phyloP scores from a whole-genome alignment of 2,113 vertebrate species.

The Zeus faber region DNA sequence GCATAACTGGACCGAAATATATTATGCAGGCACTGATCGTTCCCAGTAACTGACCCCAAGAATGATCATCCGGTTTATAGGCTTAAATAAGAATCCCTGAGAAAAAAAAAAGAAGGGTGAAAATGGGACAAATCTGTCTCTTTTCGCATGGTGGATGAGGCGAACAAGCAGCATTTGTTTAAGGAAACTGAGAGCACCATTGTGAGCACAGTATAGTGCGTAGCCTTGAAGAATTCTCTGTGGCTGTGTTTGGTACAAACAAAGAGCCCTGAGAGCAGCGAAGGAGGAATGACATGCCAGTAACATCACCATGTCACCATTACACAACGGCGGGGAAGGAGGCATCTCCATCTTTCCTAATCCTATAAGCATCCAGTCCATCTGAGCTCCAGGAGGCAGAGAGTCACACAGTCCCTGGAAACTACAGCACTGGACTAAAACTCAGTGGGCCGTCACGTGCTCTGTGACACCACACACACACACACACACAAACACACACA shows the following conservation, averaged over 20 bases:
- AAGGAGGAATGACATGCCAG: constrained; percentile 46
- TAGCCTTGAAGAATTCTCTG: constrained; percentile 51
- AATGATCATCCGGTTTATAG: not conserved
- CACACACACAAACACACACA: constrained; percentile 2
- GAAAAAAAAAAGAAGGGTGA: not conserved
- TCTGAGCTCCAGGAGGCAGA: constrained; percentile 32
- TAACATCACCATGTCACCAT: constrained; percentile 36
- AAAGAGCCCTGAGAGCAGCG: constrained; percentile 54
- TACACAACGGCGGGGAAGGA: constrained; percentile 32
- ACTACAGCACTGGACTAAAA: constrained; percentile 4
- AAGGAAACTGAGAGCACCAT: constrained; percentile 55
- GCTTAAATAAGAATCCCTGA: constrained; percentile 21
- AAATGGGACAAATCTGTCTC: constrained; percentile 9
- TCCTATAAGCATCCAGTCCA: too few species aligned
- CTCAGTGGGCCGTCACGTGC: constrained; percentile 46
- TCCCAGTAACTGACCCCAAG: not conserved
- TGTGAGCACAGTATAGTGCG: constrained; percentile 43
- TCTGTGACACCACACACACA: constrained; percentile 21
- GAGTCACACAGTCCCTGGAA: constrained; percentile 18
- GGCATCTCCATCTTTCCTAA: constrained; percentile 23
- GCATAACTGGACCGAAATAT: too few species aligned
- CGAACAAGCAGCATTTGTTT: constrained; percentile 67
- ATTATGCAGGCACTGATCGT: not conserved
- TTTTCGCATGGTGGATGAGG: constrained; percentile 36
- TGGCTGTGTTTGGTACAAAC: constrained; percentile 53